Conservation (phyloP, 2,113 vertebrate species). For the Heliornis fulica region DNA sequence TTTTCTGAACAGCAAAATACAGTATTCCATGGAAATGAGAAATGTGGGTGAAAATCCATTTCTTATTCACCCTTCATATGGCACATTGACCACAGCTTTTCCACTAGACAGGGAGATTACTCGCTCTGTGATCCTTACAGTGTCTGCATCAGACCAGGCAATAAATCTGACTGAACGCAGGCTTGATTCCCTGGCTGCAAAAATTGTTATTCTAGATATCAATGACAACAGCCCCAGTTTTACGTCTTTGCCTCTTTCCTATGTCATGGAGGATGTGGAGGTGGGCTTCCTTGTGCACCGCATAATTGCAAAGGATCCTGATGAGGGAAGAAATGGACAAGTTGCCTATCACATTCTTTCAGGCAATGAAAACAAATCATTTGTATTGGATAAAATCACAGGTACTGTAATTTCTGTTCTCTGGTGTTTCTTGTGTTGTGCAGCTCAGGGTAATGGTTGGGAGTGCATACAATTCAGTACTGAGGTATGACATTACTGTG, state of each 20-base stretch:
- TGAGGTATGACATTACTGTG: background rate
- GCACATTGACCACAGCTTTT: constrained; percentile 76
- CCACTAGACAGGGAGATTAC: constrained; percentile 82
- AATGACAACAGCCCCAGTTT: constrained; percentile 90
- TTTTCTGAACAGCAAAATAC: constrained; percentile 82
- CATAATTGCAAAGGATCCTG: constrained; percentile 81
- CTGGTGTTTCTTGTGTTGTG: background rate
- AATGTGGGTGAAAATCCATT: constrained; percentile 72
- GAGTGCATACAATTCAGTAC: background rate
- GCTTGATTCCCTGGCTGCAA: constrained; percentile 71
- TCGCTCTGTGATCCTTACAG: constrained; percentile 71
- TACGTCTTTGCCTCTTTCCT: constrained; percentile 63
- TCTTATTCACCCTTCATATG: constrained; percentile 79
- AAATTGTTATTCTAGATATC: constrained; percentile 83
- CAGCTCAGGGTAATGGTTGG: background rate
- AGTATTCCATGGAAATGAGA: constrained; percentile 76
- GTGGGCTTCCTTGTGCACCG: constrained; percentile 82
- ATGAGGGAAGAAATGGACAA: constrained; percentile 81
- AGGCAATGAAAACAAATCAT: constrained; percentile 80
- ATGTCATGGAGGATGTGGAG: constrained; percentile 77
- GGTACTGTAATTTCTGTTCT: constrained; percentile 70
- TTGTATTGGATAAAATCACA: constrained; percentile 81
- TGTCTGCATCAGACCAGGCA: constrained; percentile 83
- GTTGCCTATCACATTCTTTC: constrained; percentile 79
- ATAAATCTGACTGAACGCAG: constrained; percentile 71